Conservation (phyloP, 2,888 invertebrate species). For the Mimas tiliae region DNA sequence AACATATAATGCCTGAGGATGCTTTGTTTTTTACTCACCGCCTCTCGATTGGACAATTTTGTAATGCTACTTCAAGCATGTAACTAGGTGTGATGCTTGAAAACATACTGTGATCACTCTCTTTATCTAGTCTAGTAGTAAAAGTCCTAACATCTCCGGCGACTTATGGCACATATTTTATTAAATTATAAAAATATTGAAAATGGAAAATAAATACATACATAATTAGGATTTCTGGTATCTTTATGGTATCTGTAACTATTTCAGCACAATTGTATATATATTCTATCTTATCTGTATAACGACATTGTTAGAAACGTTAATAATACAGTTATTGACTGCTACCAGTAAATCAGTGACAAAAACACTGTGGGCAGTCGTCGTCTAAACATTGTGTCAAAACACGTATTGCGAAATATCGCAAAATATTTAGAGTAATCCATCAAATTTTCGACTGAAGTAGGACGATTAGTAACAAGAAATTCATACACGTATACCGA, state of each 20-base stretch:
- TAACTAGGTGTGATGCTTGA: background rate
- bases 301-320: background rate
- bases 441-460: background rate
- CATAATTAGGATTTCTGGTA: too few relatives aligned
- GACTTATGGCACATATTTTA: too few relatives aligned
- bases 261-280: background rate
- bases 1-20: slow-evolving; percentile 47
- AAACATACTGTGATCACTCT: background rate
- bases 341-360: slow-evolving; percentile 8
- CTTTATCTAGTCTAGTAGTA: too few relatives aligned
- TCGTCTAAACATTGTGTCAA: slow-evolving; percentile 66
- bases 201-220: too few relatives aligned
- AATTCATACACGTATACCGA: background rate
- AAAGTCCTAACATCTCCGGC: too few relatives aligned
- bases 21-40: slow-evolving; percentile 27
- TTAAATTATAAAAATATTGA: too few relatives aligned
- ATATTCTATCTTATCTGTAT: background rate
- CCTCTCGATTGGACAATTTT: slow-evolving; percentile 2
- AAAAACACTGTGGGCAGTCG: slow-evolving; percentile 62
- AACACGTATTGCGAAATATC: slow-evolving; percentile 10
- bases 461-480: slow-evolving; percentile 1
- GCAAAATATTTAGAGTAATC: slow-evolving; percentile 2
- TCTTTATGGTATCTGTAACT: background rate
- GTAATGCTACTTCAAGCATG: background rate
- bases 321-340: background rate